phyloP scores from a whole-genome alignment of 2,888 invertebrate genomes.

The Pandemis cinnamomeana region DNA sequence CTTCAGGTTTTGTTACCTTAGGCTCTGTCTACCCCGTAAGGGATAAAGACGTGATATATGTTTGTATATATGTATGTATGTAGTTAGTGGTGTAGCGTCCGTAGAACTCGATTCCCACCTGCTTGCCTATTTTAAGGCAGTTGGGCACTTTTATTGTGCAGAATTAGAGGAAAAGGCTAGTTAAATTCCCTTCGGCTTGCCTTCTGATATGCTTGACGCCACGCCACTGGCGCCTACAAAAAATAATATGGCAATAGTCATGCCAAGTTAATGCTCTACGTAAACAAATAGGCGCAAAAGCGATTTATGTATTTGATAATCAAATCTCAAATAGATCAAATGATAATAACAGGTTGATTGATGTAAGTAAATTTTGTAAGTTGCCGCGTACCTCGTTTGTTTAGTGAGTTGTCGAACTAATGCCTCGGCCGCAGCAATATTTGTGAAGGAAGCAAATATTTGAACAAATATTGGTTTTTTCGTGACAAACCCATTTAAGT shows the following conservation, averaged over 20 bases:
- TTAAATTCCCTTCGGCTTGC: no score
- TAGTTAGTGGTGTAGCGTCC: no score
- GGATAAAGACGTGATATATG: no score
- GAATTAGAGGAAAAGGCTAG: no score
- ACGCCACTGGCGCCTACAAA: not conserved
- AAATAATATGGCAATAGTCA: no score
- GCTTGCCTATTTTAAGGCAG: no score
- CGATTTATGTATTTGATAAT: not conserved
- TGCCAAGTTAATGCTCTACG: not conserved
- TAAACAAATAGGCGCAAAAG: not conserved
- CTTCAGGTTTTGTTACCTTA: no score
- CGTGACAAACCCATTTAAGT: constrained; percentile 41
- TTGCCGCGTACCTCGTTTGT: not conserved
- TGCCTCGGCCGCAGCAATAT: constrained; percentile 7
- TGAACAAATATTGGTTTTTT: constrained; percentile 23
- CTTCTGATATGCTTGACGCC: no score
- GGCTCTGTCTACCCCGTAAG: no score
- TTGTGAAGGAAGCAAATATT: constrained; percentile 31
- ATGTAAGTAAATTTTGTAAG: constrained; percentile 3
- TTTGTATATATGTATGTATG: no score
- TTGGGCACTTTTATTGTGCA: no score
- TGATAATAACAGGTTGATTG: not conserved
- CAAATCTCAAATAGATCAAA: not conserved
- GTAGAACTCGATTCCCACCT: no score
- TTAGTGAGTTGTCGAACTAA: constrained; percentile 1